Conservation (phyloP, 2,797 vertebrate genomes). For the Eurystomus glaucurus region DNA sequence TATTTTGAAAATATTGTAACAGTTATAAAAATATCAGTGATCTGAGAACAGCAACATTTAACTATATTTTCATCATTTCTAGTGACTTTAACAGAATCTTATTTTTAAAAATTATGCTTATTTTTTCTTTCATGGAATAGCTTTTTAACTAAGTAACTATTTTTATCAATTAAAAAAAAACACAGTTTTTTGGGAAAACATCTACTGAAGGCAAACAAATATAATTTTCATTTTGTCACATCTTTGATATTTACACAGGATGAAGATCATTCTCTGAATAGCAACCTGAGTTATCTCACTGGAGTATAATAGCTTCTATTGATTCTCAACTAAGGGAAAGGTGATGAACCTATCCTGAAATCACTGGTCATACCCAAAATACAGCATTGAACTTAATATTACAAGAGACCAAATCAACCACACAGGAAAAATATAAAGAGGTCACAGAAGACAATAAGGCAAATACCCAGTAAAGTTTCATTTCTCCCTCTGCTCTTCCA, state of each 20-base stretch:
- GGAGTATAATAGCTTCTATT: neutral
- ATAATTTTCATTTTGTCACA: neutral
- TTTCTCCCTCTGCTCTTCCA: neutral
- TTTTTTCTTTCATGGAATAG: fast-evolving
- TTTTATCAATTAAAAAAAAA: neutral
- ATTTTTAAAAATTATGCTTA: fast-evolving
- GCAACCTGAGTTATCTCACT: neutral
- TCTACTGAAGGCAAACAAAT: neutral
- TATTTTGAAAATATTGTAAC: neutral
- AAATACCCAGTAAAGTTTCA: neutral
- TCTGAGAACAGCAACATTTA: neutral
- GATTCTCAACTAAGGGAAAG: neutral
- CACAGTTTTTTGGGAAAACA: neutral
- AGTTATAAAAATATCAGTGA: neutral
- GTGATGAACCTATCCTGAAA: neutral
- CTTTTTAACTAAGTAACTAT: neutral
- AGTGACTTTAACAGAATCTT: neutral
- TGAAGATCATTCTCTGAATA: neutral
- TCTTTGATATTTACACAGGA: neutral
- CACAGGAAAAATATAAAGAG: neutral
- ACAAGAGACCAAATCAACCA: neutral
- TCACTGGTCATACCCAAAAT: neutral
- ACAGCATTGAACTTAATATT: neutral
- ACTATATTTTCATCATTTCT: neutral
- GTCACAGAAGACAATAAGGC: neutral